Evolutionary conservation across 2,113 vertebrate species (phyloP).

Genomic region (Sialia sialis): DNA sequence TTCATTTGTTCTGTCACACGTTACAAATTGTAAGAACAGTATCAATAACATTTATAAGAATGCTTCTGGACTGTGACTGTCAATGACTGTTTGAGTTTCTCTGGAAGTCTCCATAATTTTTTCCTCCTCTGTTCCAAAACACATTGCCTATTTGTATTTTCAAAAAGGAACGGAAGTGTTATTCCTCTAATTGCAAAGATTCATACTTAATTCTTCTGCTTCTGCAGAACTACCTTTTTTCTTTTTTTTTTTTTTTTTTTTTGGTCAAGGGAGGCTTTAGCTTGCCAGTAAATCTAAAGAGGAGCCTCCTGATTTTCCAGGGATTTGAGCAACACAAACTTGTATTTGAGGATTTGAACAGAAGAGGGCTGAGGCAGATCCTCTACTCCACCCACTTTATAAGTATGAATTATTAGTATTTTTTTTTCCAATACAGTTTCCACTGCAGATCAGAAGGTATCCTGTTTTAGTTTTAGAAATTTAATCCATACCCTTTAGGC

Average conservation of each 20-base stretch:
- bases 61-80: background rate
- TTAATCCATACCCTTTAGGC: background rate
- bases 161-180: background rate
- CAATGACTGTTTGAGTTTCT: background rate
- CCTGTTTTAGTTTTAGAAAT: background rate
- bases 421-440: background rate
- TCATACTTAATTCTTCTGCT: background rate
- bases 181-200: background rate
- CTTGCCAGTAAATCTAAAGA: background rate
- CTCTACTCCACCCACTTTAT: background rate
- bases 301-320: background rate
- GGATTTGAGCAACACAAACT: background rate
- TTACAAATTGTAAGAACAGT: background rate
- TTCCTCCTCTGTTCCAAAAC: background rate
- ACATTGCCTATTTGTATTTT: background rate
- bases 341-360: background rate
- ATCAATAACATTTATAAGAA: conserved; percentile 20
- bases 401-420: background rate
- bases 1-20: conserved; percentile 37
- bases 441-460: background rate
- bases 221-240: background rate
- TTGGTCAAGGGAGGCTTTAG: background rate
- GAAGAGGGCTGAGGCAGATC: background rate
- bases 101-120: background rate
- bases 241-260: no score